Conservation (phyloP, 2,113 vertebrate species). For the Laticauda colubrina region DNA sequence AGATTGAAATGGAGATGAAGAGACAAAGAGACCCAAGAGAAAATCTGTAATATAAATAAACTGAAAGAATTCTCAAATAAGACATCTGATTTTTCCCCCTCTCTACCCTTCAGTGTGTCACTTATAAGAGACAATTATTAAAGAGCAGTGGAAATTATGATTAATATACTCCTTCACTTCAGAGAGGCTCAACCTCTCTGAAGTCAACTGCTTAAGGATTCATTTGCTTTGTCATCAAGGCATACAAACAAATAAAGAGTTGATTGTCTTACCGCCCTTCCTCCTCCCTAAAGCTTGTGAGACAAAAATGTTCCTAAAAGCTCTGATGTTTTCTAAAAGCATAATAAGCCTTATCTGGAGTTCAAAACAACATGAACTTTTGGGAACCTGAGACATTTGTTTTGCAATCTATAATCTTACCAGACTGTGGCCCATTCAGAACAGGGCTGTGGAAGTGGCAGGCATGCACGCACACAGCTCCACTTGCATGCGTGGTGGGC, state of each 20-base stretch:
- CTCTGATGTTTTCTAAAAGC: neutral
- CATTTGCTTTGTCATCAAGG: slow-evolving; percentile 53
- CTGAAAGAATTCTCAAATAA: slow-evolving; percentile 22
- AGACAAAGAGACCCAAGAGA: slow-evolving; percentile 34
- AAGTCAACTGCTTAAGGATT: slow-evolving; percentile 57
- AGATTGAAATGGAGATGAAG: slow-evolving; percentile 35
- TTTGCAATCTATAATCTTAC: neutral
- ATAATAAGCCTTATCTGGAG: neutral
- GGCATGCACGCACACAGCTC: no score
- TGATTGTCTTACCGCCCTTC: neutral
- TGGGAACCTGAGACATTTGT: neutral
- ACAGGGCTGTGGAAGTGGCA: no score
- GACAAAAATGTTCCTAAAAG: slow-evolving; percentile 2
- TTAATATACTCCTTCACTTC: slow-evolving; percentile 66
- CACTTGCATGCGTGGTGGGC: no score
- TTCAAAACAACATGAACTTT: neutral
- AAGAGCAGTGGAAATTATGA: slow-evolving; percentile 59
- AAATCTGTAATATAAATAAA: slow-evolving; percentile 55
- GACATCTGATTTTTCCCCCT: slow-evolving; percentile 12
- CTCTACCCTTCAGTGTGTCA: slow-evolving; percentile 1
- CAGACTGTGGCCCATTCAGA: no score
- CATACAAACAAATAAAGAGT: slow-evolving; percentile 48
- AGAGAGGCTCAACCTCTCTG: slow-evolving; percentile 63
- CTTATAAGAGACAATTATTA: slow-evolving; percentile 61
- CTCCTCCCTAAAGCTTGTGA: slow-evolving; percentile 1